Evolutionary conservation across 2,888 invertebrate genomes (phyloP).

Genomic region (Ormyrus nitidulus): DNA sequence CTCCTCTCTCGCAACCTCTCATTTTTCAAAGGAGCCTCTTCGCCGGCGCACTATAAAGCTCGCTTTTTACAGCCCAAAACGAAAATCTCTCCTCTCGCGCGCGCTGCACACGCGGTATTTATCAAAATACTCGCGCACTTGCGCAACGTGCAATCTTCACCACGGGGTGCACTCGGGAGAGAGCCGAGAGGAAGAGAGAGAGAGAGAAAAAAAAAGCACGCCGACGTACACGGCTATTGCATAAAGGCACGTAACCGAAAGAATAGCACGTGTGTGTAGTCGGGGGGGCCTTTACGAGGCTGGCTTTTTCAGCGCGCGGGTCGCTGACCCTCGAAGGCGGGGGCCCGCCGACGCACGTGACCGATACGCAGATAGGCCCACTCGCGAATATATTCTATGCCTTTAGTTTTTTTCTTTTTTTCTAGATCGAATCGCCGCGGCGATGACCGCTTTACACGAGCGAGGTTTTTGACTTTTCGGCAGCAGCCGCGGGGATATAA

Average conservation of each 20-base stretch:
- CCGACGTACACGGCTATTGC: background rate
- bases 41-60: no score
- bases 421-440: no score
- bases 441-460: no score
- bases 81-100: background rate
- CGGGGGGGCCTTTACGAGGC: no score
- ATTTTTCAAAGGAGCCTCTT: background rate
- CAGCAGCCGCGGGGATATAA: no score
- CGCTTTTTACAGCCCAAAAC: slow-evolving; percentile 4
- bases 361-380: background rate
- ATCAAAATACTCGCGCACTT: background rate
- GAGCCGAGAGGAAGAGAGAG: background rate
- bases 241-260: background rate
- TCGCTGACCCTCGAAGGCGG: background rate
- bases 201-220: background rate
- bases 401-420: no score
- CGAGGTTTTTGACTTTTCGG: no score
- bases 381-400: no score
- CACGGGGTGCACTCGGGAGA: background rate
- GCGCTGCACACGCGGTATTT: background rate
- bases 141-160: slow-evolving; percentile 26
- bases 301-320: background rate
- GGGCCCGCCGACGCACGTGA: background rate
- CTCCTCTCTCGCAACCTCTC: background rate
- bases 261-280: no score